Evolutionary conservation across 2,888 invertebrate species (phyloP), one percentile per base, ranked within the genome.

Genomic region (Lucinisca nassula): DNA sequence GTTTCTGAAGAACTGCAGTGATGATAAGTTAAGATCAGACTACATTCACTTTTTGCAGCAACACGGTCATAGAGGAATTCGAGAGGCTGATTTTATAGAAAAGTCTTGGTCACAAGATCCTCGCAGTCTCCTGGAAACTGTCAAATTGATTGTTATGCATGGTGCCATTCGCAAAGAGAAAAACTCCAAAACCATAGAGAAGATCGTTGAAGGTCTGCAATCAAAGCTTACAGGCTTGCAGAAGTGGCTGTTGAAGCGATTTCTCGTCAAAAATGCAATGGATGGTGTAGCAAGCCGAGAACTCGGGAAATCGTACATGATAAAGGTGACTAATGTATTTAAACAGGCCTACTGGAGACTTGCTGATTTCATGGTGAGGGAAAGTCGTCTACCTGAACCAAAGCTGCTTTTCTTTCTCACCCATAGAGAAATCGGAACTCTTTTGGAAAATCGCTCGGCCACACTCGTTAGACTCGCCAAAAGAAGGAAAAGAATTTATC

Each of bases 81-180:
- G 49, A 24, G 76, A 76, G 27, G 32, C 55, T 37, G 76, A 76
- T 27, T 76, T 51, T 76, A n/a, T 30, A 12, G 76, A 49, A 51
- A 76, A 76, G n/a, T 76, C 76, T 3, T 76, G 76, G 76, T 24
- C 76, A 14, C 38, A 40, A 45, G 55, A 49, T 32, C 76, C 76
- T 0, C 21, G 27, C 17, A 32, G 21, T 12, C 35, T 76, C 6
- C 49, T 76, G 27, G n/a, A 45, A n/a, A 51, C 51, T 17, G 21
- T 76, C 6, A 27, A 76, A 55, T 30, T 24, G 17, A 17, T 76
- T 27, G 35, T 76, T 27, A 49, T 10, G 21, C 17, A 51, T 30
- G 76, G 76, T 30, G n/a, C 17, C 10, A n/a, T 37, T 12, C 24
- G 12, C 12, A 49, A 51, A 35, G 12, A 37, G 30, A 76, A 51